Evolutionary conservation across 2,113 vertebrate species (phyloP), one percentile per base, ranked within the genome.

Genomic region (Amphilophus citrinellus): DNA sequence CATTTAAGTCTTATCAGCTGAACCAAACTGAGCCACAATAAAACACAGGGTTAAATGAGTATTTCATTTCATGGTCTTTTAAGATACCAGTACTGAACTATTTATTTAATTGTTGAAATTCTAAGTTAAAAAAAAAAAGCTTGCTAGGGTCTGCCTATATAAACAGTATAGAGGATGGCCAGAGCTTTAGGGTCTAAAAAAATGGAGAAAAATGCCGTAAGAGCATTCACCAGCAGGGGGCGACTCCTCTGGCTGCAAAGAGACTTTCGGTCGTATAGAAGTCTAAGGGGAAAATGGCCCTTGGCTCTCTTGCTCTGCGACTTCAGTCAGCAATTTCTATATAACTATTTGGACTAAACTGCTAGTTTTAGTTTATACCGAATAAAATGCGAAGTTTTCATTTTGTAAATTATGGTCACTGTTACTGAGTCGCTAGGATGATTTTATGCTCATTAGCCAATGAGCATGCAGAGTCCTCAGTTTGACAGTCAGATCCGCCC

Each of bases 331-430:
- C 0, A 1, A 44, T 71, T 71, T 71, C 2, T 44, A 53, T 24
- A 53, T 20, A 53, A 71, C 24, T 7, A 53, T 71, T 9, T 50
- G 66, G 66, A 71, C 30, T 71, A 20, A 47, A 47, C 22, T 53
- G 42, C 24, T 30, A 71, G 24, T 47, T 47, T 47, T 11, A 11
- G 1, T 71, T 50, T 27, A 68, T 50, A 4, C 44, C 0, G 0
- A 50, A 4, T 14, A 47, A 47, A 14, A 47, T 11, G 11, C 2
- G 18, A 71, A 71, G 3, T 20, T 24, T 50, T 50, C 5, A 1
- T 53, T 50, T 71, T 13, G 11, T 4, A 71, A 0, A 50, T 71
- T 53, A 0, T 0, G 0, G 0, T 5, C 24, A 27, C 50, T 20
- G 5, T 20, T 71, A 71, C 30, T 30, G 30, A 53, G 50, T 13